Evolutionary conservation across 2,888 invertebrate genomes (phyloP), one percentile per base, ranked within the genome.

Genomic region (Agapostemon virescens): DNA sequence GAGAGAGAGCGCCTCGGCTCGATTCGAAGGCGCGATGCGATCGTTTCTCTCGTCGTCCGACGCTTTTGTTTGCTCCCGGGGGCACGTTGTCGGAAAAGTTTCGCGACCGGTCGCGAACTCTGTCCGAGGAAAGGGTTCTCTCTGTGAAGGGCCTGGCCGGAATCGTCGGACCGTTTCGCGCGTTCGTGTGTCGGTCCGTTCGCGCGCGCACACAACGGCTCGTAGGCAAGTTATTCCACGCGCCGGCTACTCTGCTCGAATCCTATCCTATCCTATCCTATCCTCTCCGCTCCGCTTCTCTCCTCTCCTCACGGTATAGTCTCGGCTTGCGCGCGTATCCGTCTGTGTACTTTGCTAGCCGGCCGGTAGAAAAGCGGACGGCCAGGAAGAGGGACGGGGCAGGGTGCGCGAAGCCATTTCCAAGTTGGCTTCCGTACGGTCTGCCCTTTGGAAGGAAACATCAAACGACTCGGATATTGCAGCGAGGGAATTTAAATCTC

Each of bases 401-500:
- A n/a, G 81, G 77, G 79, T 81, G 74, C 75, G 82, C 84, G 82
- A 81, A 86, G 81, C 87, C 86, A 86, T 87, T 87, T 86, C 81
- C 85, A 87, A 87, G 85, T 86, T 86, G 85, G 84, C 88, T 87
- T 81, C 84, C 83, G 83, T 83, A 77, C 79, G 63, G 86, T 77
- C 85, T 80, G 73, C 80, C 84, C 86, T 87, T 87, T 87, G 84
- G 80, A 86, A 84, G 86, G 84, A 86, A 61, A 87, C 87, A 87
- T 87, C 87, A 87, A 87, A 87, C 88, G 87, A 79, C 79, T 83
- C 84, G 86, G 86, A 87, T 87, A 87, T 87, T 87, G 86, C 86
- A 87, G 79, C 86, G 83, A 86, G 87, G 85, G 88, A 87, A 87
- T 87, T 87, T 87, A 87, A 87, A 87, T 87, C 87, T 84, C 87